Evolutionary conservation across 64 coral and sea anemone genomes (phyloP).

Genomic region (Montipora foliosa): DNA sequence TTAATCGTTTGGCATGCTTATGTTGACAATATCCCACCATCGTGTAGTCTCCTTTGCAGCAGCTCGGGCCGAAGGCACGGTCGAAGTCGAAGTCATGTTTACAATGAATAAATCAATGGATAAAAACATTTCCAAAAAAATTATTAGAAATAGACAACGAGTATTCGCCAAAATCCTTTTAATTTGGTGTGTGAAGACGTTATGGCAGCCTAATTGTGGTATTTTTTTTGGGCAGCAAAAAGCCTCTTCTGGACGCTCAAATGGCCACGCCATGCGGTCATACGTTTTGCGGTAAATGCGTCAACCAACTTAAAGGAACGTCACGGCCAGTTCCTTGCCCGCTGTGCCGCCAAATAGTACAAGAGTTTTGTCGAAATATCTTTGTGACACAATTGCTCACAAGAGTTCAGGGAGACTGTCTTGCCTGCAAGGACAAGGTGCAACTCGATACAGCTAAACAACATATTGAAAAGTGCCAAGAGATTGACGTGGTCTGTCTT

Average conservation of each 20-base stretch:
- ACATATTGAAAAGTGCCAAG: background rate
- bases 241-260: too few relatives aligned
- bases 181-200: background rate
- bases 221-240: background rate
- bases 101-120: too few relatives aligned
- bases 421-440: background rate
- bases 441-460: background rate
- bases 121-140: background rate
- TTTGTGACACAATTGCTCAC: background rate
- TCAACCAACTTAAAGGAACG: background rate
- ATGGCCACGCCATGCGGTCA: background rate
- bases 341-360: background rate
- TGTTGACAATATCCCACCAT: too few relatives aligned
- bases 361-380: background rate
- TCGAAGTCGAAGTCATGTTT: too few relatives aligned
- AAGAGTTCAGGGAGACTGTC: background rate
- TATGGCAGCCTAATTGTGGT: background rate
- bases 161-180: background rate
- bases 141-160: background rate
- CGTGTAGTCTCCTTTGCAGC: too few relatives aligned
- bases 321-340: background rate
- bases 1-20: too few relatives aligned
- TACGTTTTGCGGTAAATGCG: background rate
- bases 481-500: background rate
- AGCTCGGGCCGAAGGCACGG: too few relatives aligned